Conservation (phyloP, 2,888 invertebrate species). For the Polydrusus tereticollis region DNA sequence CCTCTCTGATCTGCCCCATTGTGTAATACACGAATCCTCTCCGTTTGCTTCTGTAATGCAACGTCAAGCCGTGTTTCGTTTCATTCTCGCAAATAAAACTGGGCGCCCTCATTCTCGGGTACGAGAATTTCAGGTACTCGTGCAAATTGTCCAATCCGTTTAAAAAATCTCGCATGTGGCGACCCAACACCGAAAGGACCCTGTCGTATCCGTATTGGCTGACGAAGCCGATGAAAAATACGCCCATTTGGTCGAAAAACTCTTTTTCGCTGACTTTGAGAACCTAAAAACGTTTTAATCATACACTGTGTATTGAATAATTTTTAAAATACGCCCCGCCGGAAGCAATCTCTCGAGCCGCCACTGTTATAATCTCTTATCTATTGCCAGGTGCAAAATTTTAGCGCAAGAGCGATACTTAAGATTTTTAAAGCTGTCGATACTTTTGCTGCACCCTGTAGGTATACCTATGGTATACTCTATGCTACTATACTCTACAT, state of each 20-base stretch:
- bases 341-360: background rate
- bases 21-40: constrained; percentile 96
- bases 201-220: constrained; percentile 96
- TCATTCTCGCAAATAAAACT: constrained; percentile 98
- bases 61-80: constrained; percentile 88
- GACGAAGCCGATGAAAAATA: constrained; percentile 93
- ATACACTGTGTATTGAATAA: too few species aligned
- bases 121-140: constrained; percentile 96
- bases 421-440: too few species aligned
- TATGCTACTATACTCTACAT: too few species aligned
- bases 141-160: constrained; percentile 97
- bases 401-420: too few species aligned
- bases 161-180: constrained; percentile 95
- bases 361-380: too few species aligned
- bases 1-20: constrained; percentile 94
- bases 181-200: constrained; percentile 88
- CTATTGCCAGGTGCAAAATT: too few species aligned
- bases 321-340: background rate
- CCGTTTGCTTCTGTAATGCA: constrained; percentile 94
- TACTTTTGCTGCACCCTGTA: too few species aligned
- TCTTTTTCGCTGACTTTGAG: constrained; percentile 88
- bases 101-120: constrained; percentile 91
- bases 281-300: too few species aligned
- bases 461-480: too few species aligned
- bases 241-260: constrained; percentile 95